Evolutionary conservation across 1,140 invertebrate genomes (phyloP), one percentile per base, ranked within the genome.

Genomic region (Meloidogyne floridensis): DNA sequence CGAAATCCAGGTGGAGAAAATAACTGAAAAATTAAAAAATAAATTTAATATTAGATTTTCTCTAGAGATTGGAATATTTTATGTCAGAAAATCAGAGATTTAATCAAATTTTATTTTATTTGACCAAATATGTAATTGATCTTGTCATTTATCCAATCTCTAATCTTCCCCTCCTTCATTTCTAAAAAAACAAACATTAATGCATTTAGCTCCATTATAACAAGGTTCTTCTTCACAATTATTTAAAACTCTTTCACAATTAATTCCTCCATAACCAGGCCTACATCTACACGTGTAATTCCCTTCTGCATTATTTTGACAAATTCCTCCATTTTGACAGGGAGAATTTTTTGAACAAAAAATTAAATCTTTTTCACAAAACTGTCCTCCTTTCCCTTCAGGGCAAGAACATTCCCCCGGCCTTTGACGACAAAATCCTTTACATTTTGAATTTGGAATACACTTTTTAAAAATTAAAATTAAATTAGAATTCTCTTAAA

Each of bases 211-310:
- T 1, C 84, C 84, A 77, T 84, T 86, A 42, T 75, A 51, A 56
- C 81, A 84, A 70, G 85, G 76, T 20, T 77, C 79, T 70, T 84
- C 76, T 7, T 56, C 73, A 51, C 83, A 84, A 54, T 18, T 71
- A 43, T 43, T 81, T 18, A 84, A 42, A 4, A 59, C 59, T 42
- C 11, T 47, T 79, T 85, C 84, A 81, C 86, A 87, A 53, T 86
- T 77, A 54, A 54, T 43, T 20, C 90, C 90, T 80, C 85, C 86
- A 53, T 84, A 84, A 32, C 89, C 89, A 20, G 88, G 83, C 32
- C 84, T 84, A 82, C 90, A 91, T 54, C 79, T 20, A 79, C 90
- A 91, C 9, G 83, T 86, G 79, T 89, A 90, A 51, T 71, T 86
- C 56, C 86, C 85, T 11, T 90, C 59, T 3, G 83, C 82, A 81